phyloP scores from a whole-genome alignment of 2,113 vertebrate genomes.

The Podarcis cretensis region DNA sequence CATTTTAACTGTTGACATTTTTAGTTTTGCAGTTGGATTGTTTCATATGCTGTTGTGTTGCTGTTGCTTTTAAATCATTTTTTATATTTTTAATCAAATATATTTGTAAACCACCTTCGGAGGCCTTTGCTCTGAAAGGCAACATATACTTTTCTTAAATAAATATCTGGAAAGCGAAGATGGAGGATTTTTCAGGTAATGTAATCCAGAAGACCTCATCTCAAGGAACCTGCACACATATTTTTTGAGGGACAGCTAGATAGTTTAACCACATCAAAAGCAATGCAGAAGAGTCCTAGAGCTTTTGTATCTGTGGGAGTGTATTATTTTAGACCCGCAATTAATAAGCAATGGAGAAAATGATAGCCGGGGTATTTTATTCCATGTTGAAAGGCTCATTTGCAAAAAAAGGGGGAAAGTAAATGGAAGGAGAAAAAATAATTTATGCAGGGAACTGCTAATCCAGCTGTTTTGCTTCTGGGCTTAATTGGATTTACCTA shows the following conservation, averaged over 20 bases:
- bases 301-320: constrained; percentile 40
- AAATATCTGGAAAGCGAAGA: neutral
- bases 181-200: constrained; percentile 6
- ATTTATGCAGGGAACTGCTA: constrained; percentile 73
- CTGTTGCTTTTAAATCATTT: no score
- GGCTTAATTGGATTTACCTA: constrained; percentile 76
- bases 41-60: neutral
- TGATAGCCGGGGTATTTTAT: constrained; percentile 64
- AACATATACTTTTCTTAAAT: neutral
- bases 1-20: neutral
- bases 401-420: constrained; percentile 72
- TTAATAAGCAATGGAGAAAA: constrained; percentile 62
- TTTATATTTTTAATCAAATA: neutral
- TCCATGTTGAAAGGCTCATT: constrained; percentile 71
- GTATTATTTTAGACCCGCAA: constrained; percentile 56
- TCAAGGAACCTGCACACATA: neutral
- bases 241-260: neutral
- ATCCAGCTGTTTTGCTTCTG: constrained; percentile 78
- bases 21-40: neutral
- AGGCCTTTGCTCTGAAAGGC: neutral
- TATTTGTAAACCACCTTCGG: neutral
- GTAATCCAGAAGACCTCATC: neutral
- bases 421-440: constrained; percentile 71
- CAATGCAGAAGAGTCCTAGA: constrained; percentile 34
- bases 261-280: constrained; percentile 21